Evolutionary conservation across 2,113 vertebrate species (phyloP).

Genomic region (Patagioenas fasciata): DNA sequence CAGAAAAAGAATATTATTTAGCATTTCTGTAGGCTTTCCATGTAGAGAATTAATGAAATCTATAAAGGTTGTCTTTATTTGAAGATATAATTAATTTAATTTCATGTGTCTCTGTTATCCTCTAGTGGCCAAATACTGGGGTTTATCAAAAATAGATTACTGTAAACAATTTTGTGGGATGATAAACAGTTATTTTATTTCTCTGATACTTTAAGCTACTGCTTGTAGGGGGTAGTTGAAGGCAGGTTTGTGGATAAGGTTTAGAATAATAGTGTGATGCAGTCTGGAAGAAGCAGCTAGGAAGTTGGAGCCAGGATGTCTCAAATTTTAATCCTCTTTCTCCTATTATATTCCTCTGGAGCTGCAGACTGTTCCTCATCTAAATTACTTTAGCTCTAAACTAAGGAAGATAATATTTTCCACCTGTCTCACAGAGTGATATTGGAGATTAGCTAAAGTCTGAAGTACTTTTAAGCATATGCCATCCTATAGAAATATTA

Average conservation of each 20-base stretch:
- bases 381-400: not conserved
- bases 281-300: not conserved
- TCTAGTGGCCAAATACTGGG: not conserved
- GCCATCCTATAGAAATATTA: not conserved
- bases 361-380: not conserved
- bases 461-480: not conserved
- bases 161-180: not conserved
- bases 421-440: not conserved
- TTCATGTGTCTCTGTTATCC: slow-evolving; percentile 24
- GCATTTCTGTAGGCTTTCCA: slow-evolving; percentile 4
- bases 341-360: not conserved
- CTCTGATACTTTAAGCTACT: not conserved
- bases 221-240: not conserved
- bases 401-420: not conserved
- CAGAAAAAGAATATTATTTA: slow-evolving; percentile 36
- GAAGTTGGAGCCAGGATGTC: not conserved
- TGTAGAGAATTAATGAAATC: slow-evolving; percentile 15
- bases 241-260: not conserved
- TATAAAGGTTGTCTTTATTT: slow-evolving; percentile 36
- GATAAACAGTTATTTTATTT: not conserved
- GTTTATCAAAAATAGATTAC: slow-evolving; percentile 9
- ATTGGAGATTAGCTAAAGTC: not conserved
- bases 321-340: slow-evolving; percentile 10
- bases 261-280: not conserved
- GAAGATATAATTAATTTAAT: slow-evolving; percentile 16